phyloP scores from a whole-genome alignment of 2,888 invertebrate genomes.

The Oscheius sp. region DNA sequence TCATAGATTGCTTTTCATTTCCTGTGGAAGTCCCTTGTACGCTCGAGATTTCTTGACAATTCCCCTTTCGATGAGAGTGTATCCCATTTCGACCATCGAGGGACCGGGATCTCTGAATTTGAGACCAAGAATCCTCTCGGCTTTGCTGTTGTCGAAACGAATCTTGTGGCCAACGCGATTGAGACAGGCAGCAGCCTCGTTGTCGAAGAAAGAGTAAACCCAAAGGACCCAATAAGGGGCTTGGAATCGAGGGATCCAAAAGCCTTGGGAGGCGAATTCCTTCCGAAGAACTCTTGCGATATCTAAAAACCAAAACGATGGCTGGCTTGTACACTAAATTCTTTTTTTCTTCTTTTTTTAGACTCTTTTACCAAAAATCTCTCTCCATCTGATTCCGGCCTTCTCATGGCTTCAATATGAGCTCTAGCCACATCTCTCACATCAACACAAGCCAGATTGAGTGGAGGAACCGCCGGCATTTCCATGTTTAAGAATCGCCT shows the following conservation, averaged over 20 bases:
- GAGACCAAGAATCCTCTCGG: slow-evolving; percentile 71
- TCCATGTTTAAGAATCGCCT: slow-evolving; percentile 63
- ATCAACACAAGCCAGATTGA: slow-evolving; percentile 73
- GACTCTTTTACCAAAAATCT: slow-evolving; percentile 68
- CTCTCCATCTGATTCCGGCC: slow-evolving; percentile 72
- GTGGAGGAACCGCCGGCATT: slow-evolving; percentile 70
- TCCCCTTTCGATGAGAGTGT: slow-evolving; percentile 74
- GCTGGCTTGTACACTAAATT: slow-evolving; percentile 51
- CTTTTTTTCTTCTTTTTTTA: not conserved
- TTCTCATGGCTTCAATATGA: slow-evolving; percentile 73
- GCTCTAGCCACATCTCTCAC: slow-evolving; percentile 75
- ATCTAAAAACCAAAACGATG: slow-evolving; percentile 73
- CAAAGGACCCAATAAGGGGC: slow-evolving; percentile 72
- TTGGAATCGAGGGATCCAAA: slow-evolving; percentile 71
- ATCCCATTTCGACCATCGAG: slow-evolving; percentile 74
- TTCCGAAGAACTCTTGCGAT: slow-evolving; percentile 72
- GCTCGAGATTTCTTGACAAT: slow-evolving; percentile 55
- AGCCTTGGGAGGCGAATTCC: slow-evolving; percentile 70
- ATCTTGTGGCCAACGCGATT: slow-evolving; percentile 60
- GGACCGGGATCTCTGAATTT: slow-evolving; percentile 72
- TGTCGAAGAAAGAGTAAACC: slow-evolving; percentile 72
- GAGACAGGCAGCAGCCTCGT: slow-evolving; percentile 71
- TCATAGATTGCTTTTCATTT: not conserved
- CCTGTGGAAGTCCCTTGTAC: slow-evolving; percentile 24
- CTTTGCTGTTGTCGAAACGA: slow-evolving; percentile 71